Percentiles rank a stretch among this genome's conserved stretches.
Conservation (phyloP, 2,888 invertebrate genomes). For the Ernsta delagoae region DNA sequence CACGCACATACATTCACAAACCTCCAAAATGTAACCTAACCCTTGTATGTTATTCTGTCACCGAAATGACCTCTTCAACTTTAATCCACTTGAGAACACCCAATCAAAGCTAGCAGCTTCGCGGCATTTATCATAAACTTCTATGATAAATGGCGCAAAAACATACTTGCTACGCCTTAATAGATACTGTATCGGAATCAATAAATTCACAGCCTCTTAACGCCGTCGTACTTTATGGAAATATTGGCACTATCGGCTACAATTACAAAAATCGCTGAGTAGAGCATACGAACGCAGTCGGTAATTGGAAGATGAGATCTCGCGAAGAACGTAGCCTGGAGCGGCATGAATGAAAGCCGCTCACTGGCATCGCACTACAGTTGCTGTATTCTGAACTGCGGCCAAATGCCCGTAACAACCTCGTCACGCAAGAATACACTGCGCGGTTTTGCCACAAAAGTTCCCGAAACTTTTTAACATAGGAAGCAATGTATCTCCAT, state of each 20-base stretch:
- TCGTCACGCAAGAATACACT: too few relatives aligned
- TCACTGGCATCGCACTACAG: too few relatives aligned
- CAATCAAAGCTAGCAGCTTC: too few relatives aligned
- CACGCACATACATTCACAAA: slow-evolving; percentile 44
- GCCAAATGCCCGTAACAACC: too few relatives aligned
- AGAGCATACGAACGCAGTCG: slow-evolving; percentile 66
- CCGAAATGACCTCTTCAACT: slow-evolving; percentile 2
- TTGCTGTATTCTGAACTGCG: too few relatives aligned
- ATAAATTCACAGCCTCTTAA: slow-evolving; percentile 34
- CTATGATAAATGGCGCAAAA: slow-evolving; percentile 17
- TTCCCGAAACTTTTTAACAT: too few relatives aligned
- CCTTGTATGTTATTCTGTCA: slow-evolving; percentile 13
- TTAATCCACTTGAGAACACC: too few relatives aligned
- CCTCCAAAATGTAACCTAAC: slow-evolving; percentile 46
- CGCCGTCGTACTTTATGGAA: slow-evolving; percentile 41
- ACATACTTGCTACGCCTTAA: slow-evolving; percentile 5
- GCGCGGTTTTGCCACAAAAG: too few relatives aligned
- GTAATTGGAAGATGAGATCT: slow-evolving; percentile 60
- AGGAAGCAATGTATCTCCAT: too few relatives aligned
- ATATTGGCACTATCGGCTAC: slow-evolving; percentile 63
- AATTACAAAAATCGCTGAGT: slow-evolving; percentile 74
- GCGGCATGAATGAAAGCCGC: too few relatives aligned
- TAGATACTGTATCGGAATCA: slow-evolving; percentile 23
- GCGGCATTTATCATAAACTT: too few relatives aligned
- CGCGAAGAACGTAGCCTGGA: too few relatives aligned